Base-by-base conservation (phyloP, 2,113 vertebrate species). In the Piaya cayana region DNA sequence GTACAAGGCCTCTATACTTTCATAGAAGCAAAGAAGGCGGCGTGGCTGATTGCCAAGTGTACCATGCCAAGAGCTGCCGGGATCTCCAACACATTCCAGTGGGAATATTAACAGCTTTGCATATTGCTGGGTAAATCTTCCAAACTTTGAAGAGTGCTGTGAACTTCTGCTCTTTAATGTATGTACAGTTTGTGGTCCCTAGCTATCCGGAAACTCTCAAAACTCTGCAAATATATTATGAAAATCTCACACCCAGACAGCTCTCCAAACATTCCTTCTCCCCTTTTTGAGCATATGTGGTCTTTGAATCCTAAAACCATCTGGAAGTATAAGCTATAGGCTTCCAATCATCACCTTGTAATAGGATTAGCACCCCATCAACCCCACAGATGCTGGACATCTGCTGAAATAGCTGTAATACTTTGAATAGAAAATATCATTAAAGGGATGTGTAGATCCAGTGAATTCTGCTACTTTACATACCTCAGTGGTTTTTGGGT, bases 281-380 rank as follows among this genome's bases (percentile, higher is more conserved):
- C 43, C 64, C 59, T 88, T 30, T 75, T 86, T 15, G 77, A 92
- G 79, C 42, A 49, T 64, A 92, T 85, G 87, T 55, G 89, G 84
- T 82, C 96, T 85, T 59, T 7, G 21, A 67, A 34, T 50, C 86
- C 84, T 82, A 83, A 95, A 96, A 62, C 81, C 94, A 77, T 92
- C 74, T 91, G 94, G 89, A 90, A 94, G 50, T 85, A 82, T 80
- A 93, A 85, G 71, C 95, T 97, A 80, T 86, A 77, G 96, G 70
- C 91, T 95, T 91, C 95, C 82, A 92, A 86, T 96, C 96, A 88
- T 94, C 94, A 95, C 95, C 93, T 95, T 95, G 94, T 96, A 94
- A 94, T 79, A 80, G 87, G 95, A 96, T 97, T 96, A 96, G 50
- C 94, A 95, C 95, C 75, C 89, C 81, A 95, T 97, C 91, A 91